Percentiles rank a stretch among this genome's conserved stretches.
These are phyloP conservation scores for Leontocebus nigricollis DNA, from an alignment of 2,797 vertebrate species.

Conservation along the genomic window DNA sequence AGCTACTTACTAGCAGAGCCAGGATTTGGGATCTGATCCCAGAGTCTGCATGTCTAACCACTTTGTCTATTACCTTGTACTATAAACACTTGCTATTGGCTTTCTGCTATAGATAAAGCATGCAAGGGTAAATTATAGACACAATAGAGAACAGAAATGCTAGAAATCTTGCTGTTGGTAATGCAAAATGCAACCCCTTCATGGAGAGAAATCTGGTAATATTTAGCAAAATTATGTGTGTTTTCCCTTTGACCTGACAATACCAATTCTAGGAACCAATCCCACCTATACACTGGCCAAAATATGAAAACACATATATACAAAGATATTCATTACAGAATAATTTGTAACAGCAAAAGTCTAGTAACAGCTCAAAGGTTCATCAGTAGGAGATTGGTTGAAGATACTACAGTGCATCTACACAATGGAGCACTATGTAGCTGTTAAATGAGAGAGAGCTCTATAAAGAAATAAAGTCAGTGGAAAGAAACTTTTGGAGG, in stretches of 20 bases:
- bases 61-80: background rate
- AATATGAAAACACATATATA: background rate
- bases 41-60: background rate
- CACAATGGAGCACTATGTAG: background rate
- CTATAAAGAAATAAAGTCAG: background rate
- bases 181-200: background rate
- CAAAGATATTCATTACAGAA: background rate
- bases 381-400: background rate
- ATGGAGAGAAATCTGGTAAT: background rate
- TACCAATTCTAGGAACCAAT: background rate
- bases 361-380: background rate
- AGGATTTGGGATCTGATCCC: background rate
- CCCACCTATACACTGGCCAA: background rate
- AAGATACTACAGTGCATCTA: background rate
- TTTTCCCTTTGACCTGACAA: background rate
- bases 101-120: background rate
- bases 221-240: background rate
- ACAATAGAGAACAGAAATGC: background rate
- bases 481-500: background rate
- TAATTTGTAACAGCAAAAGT: background rate
- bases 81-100: background rate
- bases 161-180: background rate
- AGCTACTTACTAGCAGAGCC: background rate
- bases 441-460: background rate
- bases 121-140: background rate